A percentile compares a stretch with the other conserved stretches of the same genome.
These are phyloP conservation scores for Allobates femoralis DNA, from an alignment of 2,797 vertebrate genomes.

Conservation along the genomic window DNA sequence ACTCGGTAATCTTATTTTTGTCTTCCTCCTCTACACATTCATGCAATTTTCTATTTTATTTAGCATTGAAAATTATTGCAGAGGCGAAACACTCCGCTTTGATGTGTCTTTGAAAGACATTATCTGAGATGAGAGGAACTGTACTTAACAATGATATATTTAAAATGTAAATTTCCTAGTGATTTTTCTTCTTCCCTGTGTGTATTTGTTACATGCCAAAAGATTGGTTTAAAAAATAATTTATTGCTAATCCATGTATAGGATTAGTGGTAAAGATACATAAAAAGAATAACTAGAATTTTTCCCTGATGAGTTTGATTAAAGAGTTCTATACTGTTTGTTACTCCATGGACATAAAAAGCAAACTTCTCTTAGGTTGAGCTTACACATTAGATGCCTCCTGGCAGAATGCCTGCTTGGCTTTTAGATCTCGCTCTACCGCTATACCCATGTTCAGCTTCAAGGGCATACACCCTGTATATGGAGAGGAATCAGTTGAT, in stretches of 20 bases:
- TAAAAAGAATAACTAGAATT: constrained; percentile 18
- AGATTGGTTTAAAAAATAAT: constrained; percentile 65
- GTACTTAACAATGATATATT: constrained; percentile 62
- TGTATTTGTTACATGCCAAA: constrained; percentile 45
- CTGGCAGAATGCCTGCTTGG: too few species aligned
- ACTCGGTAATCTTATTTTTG: constrained; percentile 55
- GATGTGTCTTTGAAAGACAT: constrained; percentile 49
- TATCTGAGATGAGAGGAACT: constrained; percentile 64
- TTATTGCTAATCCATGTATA: constrained; percentile 67
- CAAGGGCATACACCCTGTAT: too few species aligned
- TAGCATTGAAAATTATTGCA: constrained; percentile 46
- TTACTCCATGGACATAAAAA: background rate
- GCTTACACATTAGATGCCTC: too few species aligned
- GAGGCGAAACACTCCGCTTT: constrained; percentile 29
- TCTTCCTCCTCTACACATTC: constrained; percentile 24
- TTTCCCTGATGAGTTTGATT: background rate
- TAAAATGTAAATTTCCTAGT: constrained; percentile 62
- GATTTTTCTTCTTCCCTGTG: background rate
- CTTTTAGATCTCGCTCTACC: too few species aligned
- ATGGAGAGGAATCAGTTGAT: too few species aligned
- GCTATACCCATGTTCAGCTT: too few species aligned
- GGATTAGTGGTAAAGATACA: constrained; percentile 69
- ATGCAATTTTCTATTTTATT: constrained; percentile 60
- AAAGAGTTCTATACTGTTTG: background rate
- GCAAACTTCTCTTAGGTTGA: background rate